These are phyloP conservation scores for Drosophila melanosoma DNA, from an alignment of 2,888 invertebrate genomes.

Conservation along the genomic window DNA sequence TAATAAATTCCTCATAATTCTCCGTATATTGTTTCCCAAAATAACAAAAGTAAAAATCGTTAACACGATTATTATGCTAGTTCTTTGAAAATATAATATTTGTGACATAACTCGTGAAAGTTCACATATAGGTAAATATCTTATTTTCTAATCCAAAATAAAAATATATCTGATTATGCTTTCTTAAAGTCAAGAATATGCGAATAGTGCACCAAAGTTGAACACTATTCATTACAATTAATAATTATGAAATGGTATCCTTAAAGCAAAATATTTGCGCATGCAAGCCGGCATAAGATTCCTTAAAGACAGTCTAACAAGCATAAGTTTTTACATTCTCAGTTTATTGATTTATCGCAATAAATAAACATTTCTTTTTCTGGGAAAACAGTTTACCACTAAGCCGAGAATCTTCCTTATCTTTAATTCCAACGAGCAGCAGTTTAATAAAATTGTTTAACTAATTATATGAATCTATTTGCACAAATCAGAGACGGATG, in stretches of 20 bases:
- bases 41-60: neutral
- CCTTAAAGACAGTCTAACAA: neutral
- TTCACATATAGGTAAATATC: neutral
- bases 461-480: conserved; percentile 74
- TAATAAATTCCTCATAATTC: neutral
- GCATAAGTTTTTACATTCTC: neutral
- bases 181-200: neutral
- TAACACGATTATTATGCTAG: neutral
- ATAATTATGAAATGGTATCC: neutral
- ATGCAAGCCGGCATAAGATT: neutral
- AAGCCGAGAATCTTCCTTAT: conserved; percentile 9
- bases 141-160: neutral
- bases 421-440: conserved; percentile 6
- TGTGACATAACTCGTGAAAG: neutral
- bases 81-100: neutral
- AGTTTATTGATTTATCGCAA: neutral
- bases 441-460: conserved; percentile 29
- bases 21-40: neutral
- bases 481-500: conserved; percentile 55
- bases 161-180: neutral
- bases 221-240: neutral
- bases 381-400: neutral
- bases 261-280: neutral
- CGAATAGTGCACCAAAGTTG: neutral
- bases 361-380: neutral